These are phyloP conservation scores for Ametastegia equiseti DNA, from an alignment of 2,888 invertebrate genomes.

Conservation along the genomic window DNA sequence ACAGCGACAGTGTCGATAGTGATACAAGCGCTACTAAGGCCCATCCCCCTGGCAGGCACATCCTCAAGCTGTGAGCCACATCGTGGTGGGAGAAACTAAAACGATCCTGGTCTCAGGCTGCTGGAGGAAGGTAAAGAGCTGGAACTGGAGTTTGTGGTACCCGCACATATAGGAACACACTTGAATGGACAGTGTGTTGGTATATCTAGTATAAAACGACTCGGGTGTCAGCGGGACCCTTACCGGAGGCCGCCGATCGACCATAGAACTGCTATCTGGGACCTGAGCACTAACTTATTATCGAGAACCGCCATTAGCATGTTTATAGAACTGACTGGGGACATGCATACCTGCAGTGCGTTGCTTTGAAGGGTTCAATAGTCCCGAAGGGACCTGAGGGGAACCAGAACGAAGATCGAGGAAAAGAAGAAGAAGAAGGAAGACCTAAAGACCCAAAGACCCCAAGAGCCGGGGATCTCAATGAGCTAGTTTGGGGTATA, in stretches of 20 bases:
- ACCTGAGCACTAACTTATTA: slow-evolving; percentile 66
- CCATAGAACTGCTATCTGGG: slow-evolving; percentile 41
- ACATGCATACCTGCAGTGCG: slow-evolving; percentile 59
- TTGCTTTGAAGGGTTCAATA: slow-evolving; percentile 41
- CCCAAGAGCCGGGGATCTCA: not conserved
- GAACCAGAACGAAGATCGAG: too few relatives aligned
- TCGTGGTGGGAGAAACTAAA: slow-evolving; percentile 16
- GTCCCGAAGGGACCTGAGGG: slow-evolving; percentile 13
- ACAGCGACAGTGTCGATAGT: slow-evolving; percentile 76
- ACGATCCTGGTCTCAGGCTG: not conserved
- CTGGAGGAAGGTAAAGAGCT: not conserved
- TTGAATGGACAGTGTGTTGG: not conserved
- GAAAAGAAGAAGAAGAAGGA: not conserved
- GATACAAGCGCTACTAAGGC: slow-evolving; percentile 76
- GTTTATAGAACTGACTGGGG: slow-evolving; percentile 67
- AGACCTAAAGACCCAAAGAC: not conserved
- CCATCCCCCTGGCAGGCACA: slow-evolving; percentile 55
- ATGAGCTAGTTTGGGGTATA: slow-evolving; percentile 57
- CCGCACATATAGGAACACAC: not conserved
- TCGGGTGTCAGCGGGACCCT: slow-evolving; percentile 16
- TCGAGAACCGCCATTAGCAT: slow-evolving; percentile 69
- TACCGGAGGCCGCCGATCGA: not conserved
- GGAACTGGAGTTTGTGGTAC: not conserved
- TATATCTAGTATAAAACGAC: slow-evolving; percentile 21
- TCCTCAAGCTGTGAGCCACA: slow-evolving; percentile 1